phyloP scores from a whole-genome alignment of 2,888 invertebrate genomes.

The Callimorpha dominula region DNA sequence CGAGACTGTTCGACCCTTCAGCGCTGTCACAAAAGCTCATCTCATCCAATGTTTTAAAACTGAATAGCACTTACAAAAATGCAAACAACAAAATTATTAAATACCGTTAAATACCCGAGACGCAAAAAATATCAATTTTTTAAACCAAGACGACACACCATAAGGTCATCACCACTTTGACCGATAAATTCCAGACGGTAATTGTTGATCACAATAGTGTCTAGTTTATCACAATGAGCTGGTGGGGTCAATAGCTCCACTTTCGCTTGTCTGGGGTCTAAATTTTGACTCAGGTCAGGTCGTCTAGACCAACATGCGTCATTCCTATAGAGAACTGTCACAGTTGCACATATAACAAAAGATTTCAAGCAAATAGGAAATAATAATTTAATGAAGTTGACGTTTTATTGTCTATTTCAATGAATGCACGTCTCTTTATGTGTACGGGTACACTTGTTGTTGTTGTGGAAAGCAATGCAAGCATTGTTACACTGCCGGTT shows the following conservation, averaged over 20 bases:
- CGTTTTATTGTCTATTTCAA: background rate
- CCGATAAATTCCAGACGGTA: slow-evolving; percentile 32
- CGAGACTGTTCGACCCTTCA: background rate
- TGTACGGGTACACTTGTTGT: background rate
- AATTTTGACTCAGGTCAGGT: slow-evolving; percentile 10
- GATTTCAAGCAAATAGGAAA: background rate
- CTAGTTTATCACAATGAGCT: slow-evolving; percentile 31
- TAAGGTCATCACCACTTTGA: slow-evolving; percentile 29
- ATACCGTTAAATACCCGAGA: slow-evolving; percentile 3
- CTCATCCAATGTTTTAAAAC: background rate
- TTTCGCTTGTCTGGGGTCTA: slow-evolving; percentile 34
- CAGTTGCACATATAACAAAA: slow-evolving; percentile 9
- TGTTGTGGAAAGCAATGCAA: no score
- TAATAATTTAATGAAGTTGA: background rate
- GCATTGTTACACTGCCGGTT: no score
- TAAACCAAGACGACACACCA: background rate
- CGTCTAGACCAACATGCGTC: slow-evolving; percentile 21
- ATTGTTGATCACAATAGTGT: slow-evolving; percentile 36
- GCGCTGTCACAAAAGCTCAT: background rate
- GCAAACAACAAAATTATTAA: background rate
- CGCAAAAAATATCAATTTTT: slow-evolving; percentile 4
- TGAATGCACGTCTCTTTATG: background rate
- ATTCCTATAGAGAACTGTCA: slow-evolving; percentile 18
- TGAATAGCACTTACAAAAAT: background rate
- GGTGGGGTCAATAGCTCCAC: slow-evolving; percentile 33